These are phyloP conservation scores for Chaenodraco wilsoni DNA, from an alignment of 2,797 vertebrate genomes.

Conservation along the genomic window DNA sequence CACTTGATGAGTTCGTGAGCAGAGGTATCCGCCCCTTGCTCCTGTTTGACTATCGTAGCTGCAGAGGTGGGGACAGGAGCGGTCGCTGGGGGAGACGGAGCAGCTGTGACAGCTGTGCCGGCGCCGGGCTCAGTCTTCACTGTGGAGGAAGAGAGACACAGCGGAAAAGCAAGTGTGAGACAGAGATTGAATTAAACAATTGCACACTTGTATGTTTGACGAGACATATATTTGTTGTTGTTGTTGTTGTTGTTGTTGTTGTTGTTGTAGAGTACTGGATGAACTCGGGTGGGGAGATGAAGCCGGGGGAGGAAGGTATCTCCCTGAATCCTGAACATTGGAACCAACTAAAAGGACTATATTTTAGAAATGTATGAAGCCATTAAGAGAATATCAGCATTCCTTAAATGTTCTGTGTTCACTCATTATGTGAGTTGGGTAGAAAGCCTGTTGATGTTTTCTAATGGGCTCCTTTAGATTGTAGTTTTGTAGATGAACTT, in stretches of 20 bases:
- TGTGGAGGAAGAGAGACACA: constrained; percentile 69
- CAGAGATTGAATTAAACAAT: not conserved
- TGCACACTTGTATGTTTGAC: not conserved
- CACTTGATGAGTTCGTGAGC: constrained; percentile 92
- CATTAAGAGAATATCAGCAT: constrained; percentile 88
- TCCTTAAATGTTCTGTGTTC: constrained; percentile 21
- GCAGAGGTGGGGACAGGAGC: constrained; percentile 72
- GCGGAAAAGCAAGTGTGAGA: constrained; percentile 4
- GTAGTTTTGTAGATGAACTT: constrained; percentile 43
- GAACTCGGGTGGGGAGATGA: constrained; percentile 97
- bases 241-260: too few relatives aligned
- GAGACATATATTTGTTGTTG: not conserved
- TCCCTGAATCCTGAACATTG: constrained; percentile 96
- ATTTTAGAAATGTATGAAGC: constrained; percentile 97
- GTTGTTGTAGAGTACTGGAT: constrained; percentile 92
- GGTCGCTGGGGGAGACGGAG: constrained; percentile 75
- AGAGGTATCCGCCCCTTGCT: constrained; percentile 87
- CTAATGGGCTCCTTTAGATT: constrained; percentile 45
- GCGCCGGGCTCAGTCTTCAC: constrained; percentile 95
- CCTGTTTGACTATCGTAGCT: constrained; percentile 88
- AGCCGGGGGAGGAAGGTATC: constrained; percentile 95
- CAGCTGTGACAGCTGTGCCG: constrained; percentile 72
- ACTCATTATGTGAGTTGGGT: constrained; percentile 65
- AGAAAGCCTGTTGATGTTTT: constrained; percentile 74
- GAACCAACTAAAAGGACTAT: constrained; percentile 97